phyloP scores from a whole-genome alignment of 2,888 invertebrate species.

The Baronia brevicornis region DNA sequence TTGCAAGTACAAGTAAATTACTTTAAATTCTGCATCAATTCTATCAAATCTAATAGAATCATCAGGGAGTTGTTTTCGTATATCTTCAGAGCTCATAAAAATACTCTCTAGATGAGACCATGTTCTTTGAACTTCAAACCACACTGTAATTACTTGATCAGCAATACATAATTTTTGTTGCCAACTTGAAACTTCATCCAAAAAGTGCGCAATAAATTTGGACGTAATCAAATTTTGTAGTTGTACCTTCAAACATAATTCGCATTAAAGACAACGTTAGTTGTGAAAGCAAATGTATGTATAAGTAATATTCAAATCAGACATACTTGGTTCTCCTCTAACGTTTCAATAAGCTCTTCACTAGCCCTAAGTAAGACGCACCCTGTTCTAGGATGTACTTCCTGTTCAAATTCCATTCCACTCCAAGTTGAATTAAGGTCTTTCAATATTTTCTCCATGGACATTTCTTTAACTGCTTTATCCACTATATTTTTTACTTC shows the following conservation, averaged over 20 bases:
- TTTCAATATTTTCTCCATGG: slow-evolving; percentile 95
- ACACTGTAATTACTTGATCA: slow-evolving; percentile 93
- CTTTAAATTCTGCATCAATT: slow-evolving; percentile 93
- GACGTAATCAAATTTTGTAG: slow-evolving; percentile 97
- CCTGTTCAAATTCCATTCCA: slow-evolving; percentile 93
- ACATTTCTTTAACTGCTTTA: slow-evolving; percentile 98
- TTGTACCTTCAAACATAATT: slow-evolving; percentile 79
- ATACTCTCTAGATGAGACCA: slow-evolving; percentile 98
- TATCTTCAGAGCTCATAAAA: slow-evolving; percentile 98
- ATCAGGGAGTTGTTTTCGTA: slow-evolving; percentile 93
- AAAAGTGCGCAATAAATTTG: slow-evolving; percentile 96
- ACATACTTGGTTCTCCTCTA: slow-evolving; percentile 95
- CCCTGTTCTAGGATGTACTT: slow-evolving; percentile 90
- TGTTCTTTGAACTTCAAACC: slow-evolving; percentile 97
- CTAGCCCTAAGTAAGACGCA: slow-evolving; percentile 90
- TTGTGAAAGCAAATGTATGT: too few relatives aligned
- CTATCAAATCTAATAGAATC: slow-evolving; percentile 94
- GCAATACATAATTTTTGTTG: slow-evolving; percentile 93
- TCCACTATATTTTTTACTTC: slow-evolving; percentile 98
- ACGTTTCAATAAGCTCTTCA: slow-evolving; percentile 96
- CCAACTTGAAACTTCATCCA: slow-evolving; percentile 96
- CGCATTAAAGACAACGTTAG: background rate
- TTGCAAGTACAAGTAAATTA: slow-evolving; percentile 29
- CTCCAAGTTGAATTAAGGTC: slow-evolving; percentile 95
- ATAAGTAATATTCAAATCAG: background rate